Conservation (phyloP, 2,888 invertebrate genomes). For the Mythimna albipuncta region DNA sequence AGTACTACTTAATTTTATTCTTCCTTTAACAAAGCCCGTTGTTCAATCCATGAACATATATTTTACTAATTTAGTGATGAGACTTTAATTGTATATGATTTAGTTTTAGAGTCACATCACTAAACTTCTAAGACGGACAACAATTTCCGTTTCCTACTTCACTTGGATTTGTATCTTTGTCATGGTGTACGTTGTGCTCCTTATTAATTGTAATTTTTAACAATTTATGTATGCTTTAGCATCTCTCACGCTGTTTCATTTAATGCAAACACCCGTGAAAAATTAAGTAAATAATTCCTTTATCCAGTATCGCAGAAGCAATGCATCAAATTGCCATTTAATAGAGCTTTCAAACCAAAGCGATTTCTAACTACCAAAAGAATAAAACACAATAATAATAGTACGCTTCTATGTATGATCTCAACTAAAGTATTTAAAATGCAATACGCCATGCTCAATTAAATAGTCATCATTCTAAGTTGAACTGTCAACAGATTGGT, state of each 20-base stretch:
- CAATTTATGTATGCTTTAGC: too few species aligned
- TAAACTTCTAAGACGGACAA: too few species aligned
- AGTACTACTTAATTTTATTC: too few species aligned
- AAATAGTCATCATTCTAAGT: constrained; percentile 3
- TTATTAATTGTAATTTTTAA: too few species aligned
- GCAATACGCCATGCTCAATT: constrained; percentile 18
- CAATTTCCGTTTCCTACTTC: too few species aligned
- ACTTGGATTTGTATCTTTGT: too few species aligned
- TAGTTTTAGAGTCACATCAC: too few species aligned
- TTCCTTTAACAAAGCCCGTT: background rate
- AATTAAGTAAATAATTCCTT: background rate
- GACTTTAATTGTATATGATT: too few species aligned
- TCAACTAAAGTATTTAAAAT: constrained; percentile 20
- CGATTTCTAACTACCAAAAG: constrained; percentile 30
- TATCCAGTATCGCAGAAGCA: background rate
- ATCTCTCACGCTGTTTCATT: too few species aligned
- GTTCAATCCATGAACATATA: too few species aligned
- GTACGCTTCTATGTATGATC: constrained; percentile 2
- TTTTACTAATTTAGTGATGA: too few species aligned
- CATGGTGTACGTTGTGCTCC: too few species aligned
- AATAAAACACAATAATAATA: constrained; percentile 32
- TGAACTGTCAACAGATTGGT: background rate
- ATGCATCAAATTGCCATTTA: constrained; percentile 25
- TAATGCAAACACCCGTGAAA: background rate
- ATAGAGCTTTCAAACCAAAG: constrained; percentile 12